phyloP scores from a whole-genome alignment of 2,797 vertebrate genomes.

The Hephaestus fuliginosus region DNA sequence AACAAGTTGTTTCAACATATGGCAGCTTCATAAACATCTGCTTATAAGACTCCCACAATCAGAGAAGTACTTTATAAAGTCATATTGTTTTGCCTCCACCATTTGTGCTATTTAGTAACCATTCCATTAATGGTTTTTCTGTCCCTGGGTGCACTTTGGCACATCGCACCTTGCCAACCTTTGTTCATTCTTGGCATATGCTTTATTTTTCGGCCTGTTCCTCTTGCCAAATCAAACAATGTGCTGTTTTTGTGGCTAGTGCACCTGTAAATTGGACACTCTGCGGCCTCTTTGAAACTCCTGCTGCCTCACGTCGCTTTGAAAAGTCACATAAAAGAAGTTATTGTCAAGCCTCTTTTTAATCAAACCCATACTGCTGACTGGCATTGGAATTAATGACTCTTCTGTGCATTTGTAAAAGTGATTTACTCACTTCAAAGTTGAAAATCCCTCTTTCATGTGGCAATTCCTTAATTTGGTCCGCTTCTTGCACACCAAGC shows the following conservation, averaged over 20 bases:
- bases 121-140: conserved; percentile 14
- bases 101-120: conserved; percentile 35
- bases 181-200: conserved; percentile 42
- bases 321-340: conserved; percentile 51
- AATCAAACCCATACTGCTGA: conserved; percentile 36
- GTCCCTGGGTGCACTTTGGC: conserved; percentile 21
- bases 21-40: conserved; percentile 34
- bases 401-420: conserved; percentile 39
- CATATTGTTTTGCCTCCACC: conserved; percentile 7
- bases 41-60: background rate
- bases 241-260: conserved; percentile 20
- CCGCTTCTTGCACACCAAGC: conserved; percentile 26
- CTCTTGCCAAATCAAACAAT: conserved; percentile 52
- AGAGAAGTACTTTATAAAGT: background rate
- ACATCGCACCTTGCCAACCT: conserved; percentile 24
- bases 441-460: conserved; percentile 31
- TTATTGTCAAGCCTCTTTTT: conserved; percentile 41
- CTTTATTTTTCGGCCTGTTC: conserved; percentile 21
- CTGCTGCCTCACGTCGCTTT: conserved; percentile 36
- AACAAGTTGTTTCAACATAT: conserved; percentile 38
- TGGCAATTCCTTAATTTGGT: conserved; percentile 28
- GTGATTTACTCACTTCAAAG: conserved; percentile 54
- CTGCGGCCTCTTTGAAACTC: conserved; percentile 41
- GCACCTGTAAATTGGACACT: conserved; percentile 44
- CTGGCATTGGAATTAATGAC: conserved; percentile 49